Evolutionary conservation across 2,888 invertebrate species (phyloP).

Genomic region (Hydrotaea diabolus): DNA sequence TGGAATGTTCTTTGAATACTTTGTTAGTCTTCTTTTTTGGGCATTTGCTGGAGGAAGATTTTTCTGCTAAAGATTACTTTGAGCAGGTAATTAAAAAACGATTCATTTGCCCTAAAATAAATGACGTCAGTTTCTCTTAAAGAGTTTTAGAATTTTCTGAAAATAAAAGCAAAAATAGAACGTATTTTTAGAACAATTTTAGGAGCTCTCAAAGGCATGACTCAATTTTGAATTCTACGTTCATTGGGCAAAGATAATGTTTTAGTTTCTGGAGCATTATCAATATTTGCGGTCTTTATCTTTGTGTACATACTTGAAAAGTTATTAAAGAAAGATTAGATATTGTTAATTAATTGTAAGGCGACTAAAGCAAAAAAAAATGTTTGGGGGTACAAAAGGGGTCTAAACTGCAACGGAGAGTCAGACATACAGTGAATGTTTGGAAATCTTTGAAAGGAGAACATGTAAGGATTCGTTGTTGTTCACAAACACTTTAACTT

Average conservation of each 20-base stretch:
- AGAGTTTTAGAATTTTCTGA: neutral
- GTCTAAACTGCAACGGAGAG: too few relatives aligned
- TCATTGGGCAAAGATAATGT: neutral
- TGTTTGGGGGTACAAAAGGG: too few relatives aligned
- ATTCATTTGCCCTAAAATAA: neutral
- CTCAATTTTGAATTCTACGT: neutral
- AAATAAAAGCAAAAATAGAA: too few relatives aligned
- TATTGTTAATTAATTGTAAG: neutral
- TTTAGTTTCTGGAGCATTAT: neutral
- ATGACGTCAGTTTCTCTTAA: neutral
- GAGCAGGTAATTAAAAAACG: conserved; percentile 36
- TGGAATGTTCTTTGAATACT: neutral
- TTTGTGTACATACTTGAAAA: neutral
- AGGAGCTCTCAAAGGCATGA: too few relatives aligned
- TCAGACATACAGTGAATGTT: too few relatives aligned
- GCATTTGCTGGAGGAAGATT: neutral
- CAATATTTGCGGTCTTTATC: neutral
- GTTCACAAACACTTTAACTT: too few relatives aligned
- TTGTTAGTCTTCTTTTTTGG: neutral
- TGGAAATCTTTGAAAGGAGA: too few relatives aligned
- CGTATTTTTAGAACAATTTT: too few relatives aligned
- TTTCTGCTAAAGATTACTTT: conserved; percentile 14
- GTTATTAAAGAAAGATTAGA: neutral
- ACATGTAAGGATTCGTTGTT: too few relatives aligned
- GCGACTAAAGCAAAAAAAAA: neutral